Conservation (phyloP, 2,113 vertebrate genomes). For the Nesogale talazaci region DNA sequence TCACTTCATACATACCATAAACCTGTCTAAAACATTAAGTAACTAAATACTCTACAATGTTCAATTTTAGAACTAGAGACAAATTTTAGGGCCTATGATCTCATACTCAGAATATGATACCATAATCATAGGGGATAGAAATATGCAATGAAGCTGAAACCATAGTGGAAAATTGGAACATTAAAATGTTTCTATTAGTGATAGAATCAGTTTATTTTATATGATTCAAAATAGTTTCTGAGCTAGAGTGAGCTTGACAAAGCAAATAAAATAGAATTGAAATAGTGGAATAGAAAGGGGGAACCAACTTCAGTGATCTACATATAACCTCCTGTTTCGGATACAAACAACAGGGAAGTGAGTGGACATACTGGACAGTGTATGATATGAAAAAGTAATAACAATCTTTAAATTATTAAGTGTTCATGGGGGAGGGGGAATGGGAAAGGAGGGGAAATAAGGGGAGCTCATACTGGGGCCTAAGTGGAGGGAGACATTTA, state of each 20-base stretch:
- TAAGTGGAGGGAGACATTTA: no score
- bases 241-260: background rate
- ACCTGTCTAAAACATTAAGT: background rate
- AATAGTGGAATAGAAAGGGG: no score
- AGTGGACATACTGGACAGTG: no score
- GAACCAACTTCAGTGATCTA: no score
- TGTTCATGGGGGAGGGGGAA: no score
- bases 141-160: background rate
- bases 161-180: background rate
- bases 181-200: background rate
- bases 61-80: slow-evolving; percentile 40
- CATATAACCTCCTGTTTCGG: no score
- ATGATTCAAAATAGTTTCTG: slow-evolving; percentile 15
- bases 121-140: background rate
- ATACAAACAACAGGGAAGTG: no score
- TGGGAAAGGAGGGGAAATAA: no score
- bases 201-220: background rate
- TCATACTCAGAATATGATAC: background rate
- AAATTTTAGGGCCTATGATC: slow-evolving; percentile 19
- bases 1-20: background rate
- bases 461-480: no score
- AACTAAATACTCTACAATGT: background rate
- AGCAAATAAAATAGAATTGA: slow-evolving; percentile 16
- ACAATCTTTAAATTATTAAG: no score
- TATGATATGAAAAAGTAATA: no score